Percentiles rank a stretch among this genome's conserved stretches.
These are phyloP conservation scores for Zapornia atra DNA, from an alignment of 2,113 vertebrate genomes.

Conservation along the genomic window DNA sequence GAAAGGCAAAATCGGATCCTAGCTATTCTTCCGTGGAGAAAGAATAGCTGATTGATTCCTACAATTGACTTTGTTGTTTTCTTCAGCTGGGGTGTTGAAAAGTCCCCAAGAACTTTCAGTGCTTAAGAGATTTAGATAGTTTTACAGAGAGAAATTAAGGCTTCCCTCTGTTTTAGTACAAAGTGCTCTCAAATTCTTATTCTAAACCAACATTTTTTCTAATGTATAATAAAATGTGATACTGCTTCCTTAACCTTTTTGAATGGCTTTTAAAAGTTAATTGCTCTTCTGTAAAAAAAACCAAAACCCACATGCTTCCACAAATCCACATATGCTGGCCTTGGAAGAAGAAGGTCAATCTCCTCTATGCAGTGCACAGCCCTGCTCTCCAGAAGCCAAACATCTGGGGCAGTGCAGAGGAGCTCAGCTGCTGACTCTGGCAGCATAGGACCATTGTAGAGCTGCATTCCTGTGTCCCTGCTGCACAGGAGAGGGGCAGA, in stretches of 20 bases:
- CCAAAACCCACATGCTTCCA: background rate
- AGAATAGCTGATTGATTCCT: background rate
- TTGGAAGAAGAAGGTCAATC: background rate
- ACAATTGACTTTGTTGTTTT: background rate
- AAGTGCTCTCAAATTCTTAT: background rate
- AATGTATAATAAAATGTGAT: background rate
- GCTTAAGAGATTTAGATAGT: background rate
- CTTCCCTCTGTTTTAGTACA: background rate
- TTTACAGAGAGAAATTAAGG: background rate
- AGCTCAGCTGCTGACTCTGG: background rate
- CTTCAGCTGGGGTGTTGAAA: background rate
- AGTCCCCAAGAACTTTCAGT: background rate
- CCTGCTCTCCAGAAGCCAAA: background rate
- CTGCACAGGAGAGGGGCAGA: background rate
- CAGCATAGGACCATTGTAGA: fast-evolving
- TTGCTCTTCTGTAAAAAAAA: background rate
- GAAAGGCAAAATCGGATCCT: background rate
- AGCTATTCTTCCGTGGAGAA: background rate
- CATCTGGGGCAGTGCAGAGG: background rate
- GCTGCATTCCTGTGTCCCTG: fast-evolving
- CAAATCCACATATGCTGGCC: background rate
- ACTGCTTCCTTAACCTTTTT: background rate
- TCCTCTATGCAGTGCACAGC: background rate
- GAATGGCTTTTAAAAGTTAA: background rate
- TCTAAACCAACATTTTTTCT: background rate